Evolutionary conservation across 2,888 invertebrate species (phyloP), one percentile per base, ranked within the genome.

Genomic region (Parnassius smintheus): DNA sequence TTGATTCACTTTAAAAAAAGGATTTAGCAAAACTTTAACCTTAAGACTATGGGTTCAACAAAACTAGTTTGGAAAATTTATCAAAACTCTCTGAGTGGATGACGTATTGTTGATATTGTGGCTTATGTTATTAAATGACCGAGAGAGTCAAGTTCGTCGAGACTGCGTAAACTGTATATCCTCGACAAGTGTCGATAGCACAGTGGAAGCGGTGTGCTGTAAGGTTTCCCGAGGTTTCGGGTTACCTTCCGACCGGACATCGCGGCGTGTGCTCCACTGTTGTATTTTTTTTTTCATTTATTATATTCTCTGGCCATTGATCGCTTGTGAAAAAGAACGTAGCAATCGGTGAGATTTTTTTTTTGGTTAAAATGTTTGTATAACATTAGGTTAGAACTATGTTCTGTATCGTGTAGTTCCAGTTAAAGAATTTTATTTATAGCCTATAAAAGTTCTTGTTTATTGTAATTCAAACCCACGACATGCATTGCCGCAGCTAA

Each of bases 161-260:
- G 42, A 54, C 54, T 22, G 22, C 22, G 55, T 55, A 44, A 22
- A 41, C 12, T 42, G 35, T 59, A 46, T 22, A 41, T 46, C 54
- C 44, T 9, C 11, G 25, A n/a, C 52, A 18, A 56, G 55, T 61
- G 54, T 61, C 44, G 56, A 57, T 57, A 46, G 54, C 46, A 51
- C 54, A 54, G 64, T 65, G 68, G 70, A 66, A 65, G 71, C 68
- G 66, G 70, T 70, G 65, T 35, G 53, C 54, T n/a, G 56, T 74
- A 77, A 41, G 82, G 82, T 79, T 78, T 80, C 81, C 69, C 63
- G 49, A 13, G 53, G 12, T 72, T 71, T 82, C 80, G 62, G 35
- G 73, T 82, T 83, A 80, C 82, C 76, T 82, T 83, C 82, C 82
- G 81, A 76, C 74, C 75, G 76, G 69, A 67, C 53, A 57, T 46